Percentiles rank a stretch among this genome's conserved stretches.
phyloP scores from a whole-genome alignment of 2,888 invertebrate genomes.

The Anagyrus pseudococci region DNA sequence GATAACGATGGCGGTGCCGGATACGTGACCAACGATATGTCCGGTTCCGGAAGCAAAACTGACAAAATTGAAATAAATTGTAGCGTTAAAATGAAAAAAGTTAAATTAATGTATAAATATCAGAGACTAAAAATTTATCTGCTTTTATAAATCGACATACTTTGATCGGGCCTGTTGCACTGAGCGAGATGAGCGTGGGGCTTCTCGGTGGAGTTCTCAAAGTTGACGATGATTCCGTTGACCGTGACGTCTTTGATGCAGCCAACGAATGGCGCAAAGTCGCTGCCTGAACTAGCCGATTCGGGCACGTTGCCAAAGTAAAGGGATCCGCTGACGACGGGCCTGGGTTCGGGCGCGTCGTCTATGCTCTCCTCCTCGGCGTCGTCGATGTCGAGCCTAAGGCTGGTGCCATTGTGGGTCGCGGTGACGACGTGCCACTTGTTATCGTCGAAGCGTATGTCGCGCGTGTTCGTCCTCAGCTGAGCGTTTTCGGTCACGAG shows the following conservation, averaged over 20 bases:
- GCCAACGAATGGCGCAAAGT: slow-evolving; percentile 73
- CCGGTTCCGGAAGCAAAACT: slow-evolving; percentile 1
- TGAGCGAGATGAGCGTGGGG: slow-evolving; percentile 69
- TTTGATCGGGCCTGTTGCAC: slow-evolving; percentile 55
- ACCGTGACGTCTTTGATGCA: slow-evolving; percentile 93
- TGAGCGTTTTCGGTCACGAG: slow-evolving; percentile 75
- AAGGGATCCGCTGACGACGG: slow-evolving; percentile 73
- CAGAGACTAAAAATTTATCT: slow-evolving; percentile 39
- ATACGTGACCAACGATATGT: slow-evolving; percentile 5
- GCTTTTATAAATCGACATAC: slow-evolving; percentile 3
- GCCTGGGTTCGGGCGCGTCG: slow-evolving; percentile 68
- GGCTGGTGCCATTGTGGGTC: slow-evolving; percentile 72
- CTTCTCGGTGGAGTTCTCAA: slow-evolving; percentile 73
- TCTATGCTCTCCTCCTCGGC: slow-evolving; percentile 72
- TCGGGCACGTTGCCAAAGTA: slow-evolving; percentile 88
- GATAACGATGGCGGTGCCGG: slow-evolving; percentile 9
- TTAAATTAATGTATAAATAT: background rate
- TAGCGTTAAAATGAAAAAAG: no score
- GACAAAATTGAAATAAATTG: background rate
- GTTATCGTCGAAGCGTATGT: slow-evolving; percentile 80
- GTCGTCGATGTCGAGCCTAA: slow-evolving; percentile 88
- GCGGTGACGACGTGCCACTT: slow-evolving; percentile 95
- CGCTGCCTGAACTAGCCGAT: slow-evolving; percentile 60
- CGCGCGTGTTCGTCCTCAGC: slow-evolving; percentile 67
- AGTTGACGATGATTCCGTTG: slow-evolving; percentile 81